phyloP scores from a whole-genome alignment of 2,113 vertebrate genomes.

The Falco punctatus region DNA sequence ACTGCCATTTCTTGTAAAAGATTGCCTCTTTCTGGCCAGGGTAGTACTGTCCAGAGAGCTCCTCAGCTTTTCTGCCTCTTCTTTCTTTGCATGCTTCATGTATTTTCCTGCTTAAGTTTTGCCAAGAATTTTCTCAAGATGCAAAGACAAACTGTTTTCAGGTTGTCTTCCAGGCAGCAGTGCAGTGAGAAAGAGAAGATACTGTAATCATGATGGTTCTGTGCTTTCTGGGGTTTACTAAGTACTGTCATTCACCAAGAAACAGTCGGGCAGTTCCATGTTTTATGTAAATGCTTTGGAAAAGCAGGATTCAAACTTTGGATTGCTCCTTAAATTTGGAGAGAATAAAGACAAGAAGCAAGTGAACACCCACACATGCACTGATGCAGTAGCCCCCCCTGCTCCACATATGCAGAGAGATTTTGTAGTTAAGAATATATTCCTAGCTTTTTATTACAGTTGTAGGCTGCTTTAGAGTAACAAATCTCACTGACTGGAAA shows the following conservation, averaged over 20 bases:
- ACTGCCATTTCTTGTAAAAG: not conserved
- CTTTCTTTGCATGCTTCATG: not conserved
- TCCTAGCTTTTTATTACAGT: not conserved
- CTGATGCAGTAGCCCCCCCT: not conserved
- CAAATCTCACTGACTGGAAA: not conserved
- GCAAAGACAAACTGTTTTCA: not conserved
- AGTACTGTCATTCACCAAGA: not conserved
- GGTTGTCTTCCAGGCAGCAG: not conserved
- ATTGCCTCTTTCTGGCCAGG: not conserved
- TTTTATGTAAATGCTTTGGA: not conserved
- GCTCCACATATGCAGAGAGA: not conserved
- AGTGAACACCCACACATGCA: accelerated
- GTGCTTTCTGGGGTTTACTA: not conserved
- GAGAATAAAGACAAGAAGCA: not conserved
- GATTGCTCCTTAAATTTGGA: not conserved
- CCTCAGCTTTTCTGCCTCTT: not conserved
- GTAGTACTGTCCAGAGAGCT: not conserved
- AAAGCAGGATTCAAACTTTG: not conserved
- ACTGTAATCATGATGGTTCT: not conserved
- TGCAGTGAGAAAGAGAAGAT: not conserved
- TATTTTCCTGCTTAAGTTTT: not conserved
- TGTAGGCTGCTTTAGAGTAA: not conserved
- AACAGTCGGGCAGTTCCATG: not conserved
- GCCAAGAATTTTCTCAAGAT: not conserved
- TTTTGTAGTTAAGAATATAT: not conserved